Base-by-base conservation (phyloP, 2,888 invertebrate species). In the Gerosis bhagava region DNA sequence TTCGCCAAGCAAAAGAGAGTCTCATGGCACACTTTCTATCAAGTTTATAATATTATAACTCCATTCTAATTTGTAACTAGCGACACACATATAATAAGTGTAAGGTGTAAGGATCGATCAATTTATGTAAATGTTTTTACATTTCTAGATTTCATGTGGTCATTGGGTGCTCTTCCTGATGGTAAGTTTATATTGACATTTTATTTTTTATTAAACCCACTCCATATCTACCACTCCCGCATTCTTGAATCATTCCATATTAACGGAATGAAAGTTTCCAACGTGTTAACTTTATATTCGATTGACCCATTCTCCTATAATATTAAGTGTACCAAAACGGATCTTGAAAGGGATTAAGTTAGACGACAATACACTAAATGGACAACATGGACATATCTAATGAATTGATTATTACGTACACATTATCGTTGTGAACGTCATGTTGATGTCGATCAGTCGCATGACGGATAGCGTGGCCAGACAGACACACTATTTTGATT, bases 81-180 rank as follows among this genome's bases (percentile, higher is more conserved):
- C 67, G 67, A 74, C 70, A 71, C 60, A 70, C 73, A 63, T 73
- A 59, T 77, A 73, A 5, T 3, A 5, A 75, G 67, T 74, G 63
- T 83, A 80, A 80, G 70, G 73, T 82, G 70, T 84, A 83, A 86
- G 79, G 74, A 79, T 84, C 77, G 86, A 73, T 87, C 86, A 80
- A 87, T 80, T 88, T 86, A 88, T 86, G 86, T 84, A 87, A 87
- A 86, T 89, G 80, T 88, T 89, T 89, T 89, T 89, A 88, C 90
- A 90, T 91, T 92, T 95, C 91, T 95, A 97, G 97, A 97, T 96
- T 97, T 97, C 94, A 97, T 97, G 96, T 97, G 97, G 97, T 97
- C 97, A 91, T 94, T 97, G 94, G 97, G 97, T 93, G 96, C 96
- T 92, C 94, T 97, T 92, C 97, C 97, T 91, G 97, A 97, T 93